Conservation (phyloP, 2,888 invertebrate species). For the Micoletzkya japonica region DNA sequence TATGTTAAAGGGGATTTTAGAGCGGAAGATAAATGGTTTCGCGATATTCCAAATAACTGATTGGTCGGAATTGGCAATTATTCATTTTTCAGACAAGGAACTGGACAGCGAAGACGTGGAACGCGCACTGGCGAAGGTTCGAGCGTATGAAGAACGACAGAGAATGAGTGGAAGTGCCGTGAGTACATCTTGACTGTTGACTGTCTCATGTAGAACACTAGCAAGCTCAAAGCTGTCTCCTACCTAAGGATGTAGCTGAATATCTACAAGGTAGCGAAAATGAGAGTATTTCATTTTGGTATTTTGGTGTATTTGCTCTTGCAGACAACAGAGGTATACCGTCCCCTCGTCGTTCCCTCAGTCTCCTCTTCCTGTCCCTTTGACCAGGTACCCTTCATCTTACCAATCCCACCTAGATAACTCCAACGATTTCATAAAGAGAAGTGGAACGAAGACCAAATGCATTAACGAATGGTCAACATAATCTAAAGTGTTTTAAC, state of each 20-base stretch:
- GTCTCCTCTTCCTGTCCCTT: constrained; percentile 22
- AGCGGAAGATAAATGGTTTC: too few relatives aligned
- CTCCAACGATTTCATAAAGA: too few relatives aligned
- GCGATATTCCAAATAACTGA: too few relatives aligned
- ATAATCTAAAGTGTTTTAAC: background rate
- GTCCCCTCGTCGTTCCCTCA: constrained; percentile 17
- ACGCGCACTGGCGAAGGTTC: constrained; percentile 17
- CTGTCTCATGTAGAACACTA: background rate
- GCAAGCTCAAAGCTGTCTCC: background rate
- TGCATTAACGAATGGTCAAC: too few relatives aligned
- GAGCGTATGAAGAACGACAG: constrained; percentile 24
- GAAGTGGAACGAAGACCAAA: too few relatives aligned
- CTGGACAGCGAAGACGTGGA: constrained; percentile 12
- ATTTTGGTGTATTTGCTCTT: too few relatives aligned
- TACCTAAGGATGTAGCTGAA: background rate
- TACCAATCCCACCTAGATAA: too few relatives aligned
- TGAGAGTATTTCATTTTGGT: too few relatives aligned
- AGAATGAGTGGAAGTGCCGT: background rate
- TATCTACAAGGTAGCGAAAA: too few relatives aligned
- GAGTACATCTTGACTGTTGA: background rate
- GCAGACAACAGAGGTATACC: constrained; percentile 3
- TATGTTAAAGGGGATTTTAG: background rate
- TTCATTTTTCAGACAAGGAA: constrained; percentile 16
- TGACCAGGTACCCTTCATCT: constrained; percentile 22
- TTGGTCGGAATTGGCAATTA: too few relatives aligned